Percentiles rank a stretch among this genome's conserved stretches.
These are phyloP conservation scores for Julus scanicus DNA, from an alignment of 2,888 invertebrate species.

Conservation along the genomic window DNA sequence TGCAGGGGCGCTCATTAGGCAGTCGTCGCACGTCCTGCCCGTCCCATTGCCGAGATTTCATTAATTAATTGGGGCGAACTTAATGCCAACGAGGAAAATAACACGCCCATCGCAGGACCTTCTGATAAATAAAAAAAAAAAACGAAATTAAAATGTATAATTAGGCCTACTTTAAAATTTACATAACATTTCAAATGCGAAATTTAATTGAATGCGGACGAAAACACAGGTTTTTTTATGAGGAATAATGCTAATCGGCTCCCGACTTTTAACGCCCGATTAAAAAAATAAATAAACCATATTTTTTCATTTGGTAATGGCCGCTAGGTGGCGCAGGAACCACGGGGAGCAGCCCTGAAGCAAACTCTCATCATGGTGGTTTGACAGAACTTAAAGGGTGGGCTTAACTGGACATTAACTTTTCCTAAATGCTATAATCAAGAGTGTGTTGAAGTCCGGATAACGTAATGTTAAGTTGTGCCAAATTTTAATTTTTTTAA, in stretches of 20 bases:
- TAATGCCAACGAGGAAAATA: background rate
- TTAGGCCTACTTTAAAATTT: background rate
- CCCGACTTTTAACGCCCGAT: background rate
- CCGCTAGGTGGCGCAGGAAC: background rate
- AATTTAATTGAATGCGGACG: background rate
- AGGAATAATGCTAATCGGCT: background rate
- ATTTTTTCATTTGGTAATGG: background rate
- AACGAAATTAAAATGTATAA: background rate
- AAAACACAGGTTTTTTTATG: background rate
- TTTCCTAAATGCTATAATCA: too few relatives aligned
- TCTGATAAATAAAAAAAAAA: background rate
- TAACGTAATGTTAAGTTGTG: too few relatives aligned
- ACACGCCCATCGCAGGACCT: conserved; percentile 9
- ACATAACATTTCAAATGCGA: background rate
- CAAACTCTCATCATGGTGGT: background rate
- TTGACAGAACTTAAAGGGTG: too few relatives aligned
- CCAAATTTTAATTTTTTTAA: too few relatives aligned
- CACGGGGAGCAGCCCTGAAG: background rate
- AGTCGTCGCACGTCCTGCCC: background rate
- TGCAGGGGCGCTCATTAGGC: conserved; percentile 27
- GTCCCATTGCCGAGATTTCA: background rate
- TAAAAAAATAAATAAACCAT: background rate
- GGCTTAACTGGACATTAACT: too few relatives aligned
- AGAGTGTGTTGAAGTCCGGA: too few relatives aligned
- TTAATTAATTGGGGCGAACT: conserved; percentile 25